Evolutionary conservation across 1,140 invertebrate species (phyloP), one percentile per base, ranked within the genome.

Genomic region (Penaeus indicus): DNA sequence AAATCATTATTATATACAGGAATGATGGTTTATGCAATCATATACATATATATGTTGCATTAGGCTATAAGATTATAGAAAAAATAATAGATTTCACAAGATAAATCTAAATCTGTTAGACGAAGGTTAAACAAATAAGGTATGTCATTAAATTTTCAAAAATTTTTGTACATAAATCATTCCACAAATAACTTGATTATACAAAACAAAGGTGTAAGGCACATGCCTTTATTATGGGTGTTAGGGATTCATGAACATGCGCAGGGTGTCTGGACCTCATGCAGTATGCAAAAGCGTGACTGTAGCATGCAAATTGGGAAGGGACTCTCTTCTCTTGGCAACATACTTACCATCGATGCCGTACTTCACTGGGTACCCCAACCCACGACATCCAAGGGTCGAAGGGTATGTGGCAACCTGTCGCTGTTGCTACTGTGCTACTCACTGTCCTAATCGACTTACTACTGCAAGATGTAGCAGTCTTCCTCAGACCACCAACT

Each of bases 131-230:
- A 80, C 69, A 67, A 86, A 86, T 54, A 72, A 63, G 27, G 47
- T 87, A 82, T 87, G 32, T 67, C 21, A 27, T 32, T 86, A 64
- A 42, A 87, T 87, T 67, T 75, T 62, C 42, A 77, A 84, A 86
- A 88, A 72, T 32, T 7, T 19, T 84, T 67, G 84, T 84, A 88
- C 69, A 84, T 88, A 83, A 88, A 84, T 64, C 82, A 88, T 84
- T 84, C 81, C 72, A 78, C 47, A 62, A 62, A 62, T 60, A 32
- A 62, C 80, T 78, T 78, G 75, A 78, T 78, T 78, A 78, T 78
- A 78, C 75, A 27, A 47, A 38, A 38, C 75, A 27, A 78, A 21
- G 32, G n/a, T 22, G 32, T 38, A 78, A 78, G 21, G 32, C 25
- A n/a, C 83, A 84, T 84, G 83, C 83, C 32, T 84, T 84, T 84